Base-by-base conservation (phyloP, 2,113 vertebrate genomes). In the Sylvietta virens region DNA sequence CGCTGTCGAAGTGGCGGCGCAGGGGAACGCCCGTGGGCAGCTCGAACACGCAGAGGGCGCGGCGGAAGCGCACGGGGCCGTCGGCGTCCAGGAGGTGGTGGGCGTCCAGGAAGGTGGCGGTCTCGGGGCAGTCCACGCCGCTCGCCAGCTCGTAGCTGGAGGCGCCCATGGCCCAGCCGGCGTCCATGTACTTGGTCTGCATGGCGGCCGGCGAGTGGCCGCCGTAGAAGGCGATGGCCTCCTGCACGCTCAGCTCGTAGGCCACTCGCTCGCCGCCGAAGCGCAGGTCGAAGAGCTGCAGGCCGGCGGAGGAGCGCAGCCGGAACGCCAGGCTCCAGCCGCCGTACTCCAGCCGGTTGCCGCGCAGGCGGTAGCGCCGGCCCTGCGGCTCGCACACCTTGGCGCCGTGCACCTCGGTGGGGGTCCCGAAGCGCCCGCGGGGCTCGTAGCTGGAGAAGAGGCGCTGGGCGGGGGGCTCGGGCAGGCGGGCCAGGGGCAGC, bases 111-210 rank as follows among this genome's bases (percentile, higher is more conserved):
- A 98, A 99, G 31, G 98, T 97, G 84, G 99, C 98, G 0, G 93
- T 97, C 60, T 99, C 98, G 0, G 99, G 99, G 86, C 99, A 99
- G 97, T 99, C 99, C 1, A 99, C 94, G 61, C 99, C 99, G 0
- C 97, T 97, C 0, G 98, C 98, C 73, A 99, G 94, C 93, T 99
- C 99, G 4, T 94, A 98, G 40, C 96, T 91, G 19, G 98, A 95
- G 7, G 95, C 91, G 23, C 99, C 99, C 98, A 99, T 98, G 6
- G 98, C 98, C 99, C 99, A 99, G 26, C 99, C 98, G 0, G 98
- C 97, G 1, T 99, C 99, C 0, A 99, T 97, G 96, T 98, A 99
- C 87, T 99, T 99, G 78, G 99, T 99, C 96, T 99, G 98, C 99
- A 99, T 99, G 95, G 98, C 98, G 0, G 98, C 98, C 0, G 99